Base-by-base conservation (phyloP, 1,140 invertebrate species). In the Trichoplusia ni region DNA sequence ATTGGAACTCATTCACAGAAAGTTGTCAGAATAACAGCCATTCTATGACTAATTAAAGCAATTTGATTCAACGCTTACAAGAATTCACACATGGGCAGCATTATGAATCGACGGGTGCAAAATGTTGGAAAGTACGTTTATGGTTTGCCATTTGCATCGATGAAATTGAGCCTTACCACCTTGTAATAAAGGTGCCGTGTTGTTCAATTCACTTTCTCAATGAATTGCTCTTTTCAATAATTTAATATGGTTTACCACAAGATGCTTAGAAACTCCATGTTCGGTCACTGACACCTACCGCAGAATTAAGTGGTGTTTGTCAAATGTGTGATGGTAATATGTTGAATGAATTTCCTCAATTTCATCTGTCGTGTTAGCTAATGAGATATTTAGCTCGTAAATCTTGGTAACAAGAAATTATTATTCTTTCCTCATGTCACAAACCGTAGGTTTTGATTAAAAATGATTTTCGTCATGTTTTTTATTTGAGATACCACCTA, bases 241-340 rank as follows among this genome's bases (percentile, higher is more conserved):
- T 64, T 64, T 49, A 64, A 64, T 49, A 64, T 18, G 19, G 19
- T 53, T 29, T 54, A 64, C 27, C 35, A 37, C 53, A 51, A 51
- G 38, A 47, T 49, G 33, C 14, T 54, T 61, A 61, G 31, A 61
- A 61, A 61, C 44, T 49, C 40, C 2, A 8, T 14, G 18, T 29
- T 27, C 44, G 21, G 13, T 29, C 44, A 16, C 11, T 29, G 6
- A 16, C 11, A 29, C 51, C 16, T 14, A 13, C 49, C 18, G 23
- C 49, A 37, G 7, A 14, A 33, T 54, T 37, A 35, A 49, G 16
- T 37, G n/a, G 18, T 37, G 11, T 23, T 29, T 54, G 33, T 54
- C 18, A 37, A 13, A 4, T 11, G 11, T 5, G 14, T 37, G 9
- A 54, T 37, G n/a, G n/a, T n/a, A n/a, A 13, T 19, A 4, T 33